Conservation (phyloP, 1,140 invertebrate genomes). For the Brachionus sp. region DNA sequence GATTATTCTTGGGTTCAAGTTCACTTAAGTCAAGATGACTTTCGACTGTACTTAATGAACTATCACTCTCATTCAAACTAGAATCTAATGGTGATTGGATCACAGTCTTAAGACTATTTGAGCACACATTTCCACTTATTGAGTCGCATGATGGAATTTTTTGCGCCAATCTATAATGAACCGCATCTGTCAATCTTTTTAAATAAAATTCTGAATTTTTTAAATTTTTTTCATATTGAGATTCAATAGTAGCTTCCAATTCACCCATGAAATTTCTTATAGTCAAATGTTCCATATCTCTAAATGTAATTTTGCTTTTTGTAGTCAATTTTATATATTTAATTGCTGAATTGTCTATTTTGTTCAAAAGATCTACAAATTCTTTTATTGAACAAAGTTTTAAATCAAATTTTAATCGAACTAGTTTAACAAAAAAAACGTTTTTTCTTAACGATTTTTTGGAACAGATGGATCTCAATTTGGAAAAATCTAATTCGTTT, state of each 20-base stretch:
- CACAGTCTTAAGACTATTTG: not conserved
- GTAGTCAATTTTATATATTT: conserved; percentile 35
- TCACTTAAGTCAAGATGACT: not conserved
- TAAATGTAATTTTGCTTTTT: conserved; percentile 35
- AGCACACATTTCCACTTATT: not conserved
- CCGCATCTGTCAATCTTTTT: conserved; percentile 28
- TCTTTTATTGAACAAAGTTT: conserved; percentile 45
- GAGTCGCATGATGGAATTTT: conserved; percentile 1
- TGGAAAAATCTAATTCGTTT: not conserved
- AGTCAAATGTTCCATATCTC: conserved; percentile 35
- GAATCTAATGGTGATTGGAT: conserved; percentile 14
- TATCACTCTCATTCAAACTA: not conserved
- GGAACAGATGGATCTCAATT: not conserved
- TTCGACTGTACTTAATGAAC: not conserved
- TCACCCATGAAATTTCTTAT: conserved; percentile 44
- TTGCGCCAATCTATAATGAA: conserved; percentile 17
- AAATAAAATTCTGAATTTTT: conserved; percentile 34
- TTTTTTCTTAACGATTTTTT: conserved; percentile 30
- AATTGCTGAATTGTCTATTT: conserved; percentile 35
- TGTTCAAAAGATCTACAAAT: not conserved
- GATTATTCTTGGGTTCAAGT: not conserved
- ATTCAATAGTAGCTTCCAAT: conserved; percentile 38
- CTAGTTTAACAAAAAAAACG: conserved; percentile 22
- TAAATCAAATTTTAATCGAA: conserved; percentile 33
- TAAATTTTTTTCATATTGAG: conserved; percentile 18